Conservation (phyloP, 2,888 invertebrate species). For the Thelaira solivaga region DNA sequence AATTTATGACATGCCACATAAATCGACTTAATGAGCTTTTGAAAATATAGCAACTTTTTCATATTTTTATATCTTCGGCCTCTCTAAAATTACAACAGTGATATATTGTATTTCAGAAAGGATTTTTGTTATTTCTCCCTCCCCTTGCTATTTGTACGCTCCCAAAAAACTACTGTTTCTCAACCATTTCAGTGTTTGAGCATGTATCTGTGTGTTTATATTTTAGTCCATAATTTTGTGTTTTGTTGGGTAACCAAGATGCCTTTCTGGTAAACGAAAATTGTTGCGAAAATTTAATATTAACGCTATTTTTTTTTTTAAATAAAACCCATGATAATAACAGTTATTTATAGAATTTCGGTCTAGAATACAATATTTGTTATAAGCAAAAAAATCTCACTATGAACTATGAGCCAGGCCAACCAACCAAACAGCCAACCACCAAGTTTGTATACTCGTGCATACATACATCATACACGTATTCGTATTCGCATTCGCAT, state of each 20-base stretch:
- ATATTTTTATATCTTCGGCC: slow-evolving; percentile 51
- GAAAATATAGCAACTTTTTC: slow-evolving; percentile 48
- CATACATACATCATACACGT: background rate
- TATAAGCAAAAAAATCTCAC: slow-evolving; percentile 15
- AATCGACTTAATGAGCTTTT: slow-evolving; percentile 62
- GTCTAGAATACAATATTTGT: slow-evolving; percentile 21
- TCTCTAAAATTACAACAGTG: slow-evolving; percentile 49
- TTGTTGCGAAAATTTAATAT: slow-evolving; percentile 49
- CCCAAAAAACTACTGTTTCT: too few relatives aligned
- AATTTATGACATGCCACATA: slow-evolving; percentile 61
- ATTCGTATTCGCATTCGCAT: background rate
- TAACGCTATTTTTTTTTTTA: slow-evolving; percentile 40
- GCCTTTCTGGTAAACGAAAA: slow-evolving; percentile 47
- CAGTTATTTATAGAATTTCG: slow-evolving; percentile 52
- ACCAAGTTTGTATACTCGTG: background rate
- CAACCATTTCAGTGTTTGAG: background rate
- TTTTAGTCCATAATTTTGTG: slow-evolving; percentile 22
- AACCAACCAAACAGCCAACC: too few relatives aligned
- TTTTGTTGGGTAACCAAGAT: slow-evolving; percentile 40
- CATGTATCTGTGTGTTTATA: background rate
- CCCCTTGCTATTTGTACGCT: background rate
- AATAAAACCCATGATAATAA: slow-evolving; percentile 51
- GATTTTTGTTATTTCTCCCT: slow-evolving; percentile 6
- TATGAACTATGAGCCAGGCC: slow-evolving; percentile 9
- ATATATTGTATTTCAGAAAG: slow-evolving; percentile 46